phyloP scores from a whole-genome alignment of 2,797 vertebrate genomes.

The Oryzias sinensis region DNA sequence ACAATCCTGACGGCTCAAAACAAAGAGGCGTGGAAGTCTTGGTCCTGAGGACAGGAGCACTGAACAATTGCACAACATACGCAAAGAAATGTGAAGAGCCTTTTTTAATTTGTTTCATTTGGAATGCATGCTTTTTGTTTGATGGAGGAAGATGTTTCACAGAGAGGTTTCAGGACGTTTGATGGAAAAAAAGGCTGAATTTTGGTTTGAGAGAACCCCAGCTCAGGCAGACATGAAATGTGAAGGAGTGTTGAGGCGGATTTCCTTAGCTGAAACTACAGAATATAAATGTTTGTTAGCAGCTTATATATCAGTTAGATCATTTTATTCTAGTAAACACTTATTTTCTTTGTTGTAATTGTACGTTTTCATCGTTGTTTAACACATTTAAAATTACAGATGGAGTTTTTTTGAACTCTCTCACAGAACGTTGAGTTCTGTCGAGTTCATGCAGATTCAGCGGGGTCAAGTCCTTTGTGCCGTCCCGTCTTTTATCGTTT shows the following conservation, averaged over 20 bases:
- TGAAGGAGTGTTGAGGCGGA: constrained; percentile 7
- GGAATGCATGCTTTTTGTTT: constrained; percentile 46
- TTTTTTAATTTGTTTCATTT: constrained; percentile 41
- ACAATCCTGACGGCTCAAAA: constrained; percentile 22
- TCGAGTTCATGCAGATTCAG: too few relatives aligned
- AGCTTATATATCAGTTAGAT: constrained; percentile 16
- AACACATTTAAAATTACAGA: background rate
- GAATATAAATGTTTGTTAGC: constrained; percentile 5
- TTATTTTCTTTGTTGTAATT: constrained; percentile 7
- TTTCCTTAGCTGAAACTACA: constrained; percentile 4
- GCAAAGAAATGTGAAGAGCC: constrained; percentile 44
- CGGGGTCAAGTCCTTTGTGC: too few relatives aligned
- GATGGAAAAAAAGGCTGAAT: constrained; percentile 16
- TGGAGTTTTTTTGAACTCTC: background rate
- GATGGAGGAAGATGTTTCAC: constrained; percentile 33
- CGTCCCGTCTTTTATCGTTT: too few relatives aligned
- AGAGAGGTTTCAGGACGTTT: constrained; percentile 15
- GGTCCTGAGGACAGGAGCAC: constrained; percentile 23
- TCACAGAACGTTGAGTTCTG: too few relatives aligned
- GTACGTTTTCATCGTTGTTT: constrained; percentile 1
- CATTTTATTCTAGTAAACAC: constrained; percentile 14
- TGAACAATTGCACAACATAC: constrained; percentile 51
- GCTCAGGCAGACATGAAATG: constrained; percentile 9
- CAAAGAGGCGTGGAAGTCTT: constrained; percentile 43
- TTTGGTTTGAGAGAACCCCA: constrained; percentile 11